Base-by-base conservation (phyloP, 1,140 invertebrate genomes). In the Ladona fulva region DNA sequence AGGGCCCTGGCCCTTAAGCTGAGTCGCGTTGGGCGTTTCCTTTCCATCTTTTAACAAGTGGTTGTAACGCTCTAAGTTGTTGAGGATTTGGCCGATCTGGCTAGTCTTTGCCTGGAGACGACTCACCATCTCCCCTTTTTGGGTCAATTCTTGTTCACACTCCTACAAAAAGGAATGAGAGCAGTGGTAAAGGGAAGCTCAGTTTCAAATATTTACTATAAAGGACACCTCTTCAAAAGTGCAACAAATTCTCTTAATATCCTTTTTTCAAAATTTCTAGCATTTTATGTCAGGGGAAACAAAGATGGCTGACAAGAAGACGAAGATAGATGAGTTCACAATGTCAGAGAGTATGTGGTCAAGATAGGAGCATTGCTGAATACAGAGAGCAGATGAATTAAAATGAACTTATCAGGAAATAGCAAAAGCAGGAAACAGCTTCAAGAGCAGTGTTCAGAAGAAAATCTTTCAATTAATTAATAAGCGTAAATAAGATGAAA, bases 101-200 rank as follows among this genome's bases (percentile, higher is more conserved):
- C 91, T 91, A 80, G 94, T 94, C 88, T 95, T 96, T 81, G 91
- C 92, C 85, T 96, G 94, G 80, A 96, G 91, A 79, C 94, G 92
- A 85, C 92, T 93, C 80, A 96, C 94, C 90, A 95, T 92, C 87
- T 95, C 92, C 81, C 94, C 94, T 86, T 95, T 95, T 88, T 96
- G 93, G 80, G 93, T 95, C 84, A 96, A 89, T 87, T 96, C 95
- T 87, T 91, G 89, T 88, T 96, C 94, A 89, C 94, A 96, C 89
- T 96, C 95, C 94, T 96, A 90, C 77, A 86, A 86, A 76, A 78
- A 66, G 52, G 52, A 66, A 66, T 66, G 52, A 66, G 52, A 66
- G 52, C 12, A 66, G 52, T 6, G 52, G 52, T 66, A 66, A 37
- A 42, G 37, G 25, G 74, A 75, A 75, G 37, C 37, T 42, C 74